Percentiles rank a stretch among this genome's conserved stretches.
phyloP scores from a whole-genome alignment of 1,140 invertebrate species.

The Cephus cinctus region DNA sequence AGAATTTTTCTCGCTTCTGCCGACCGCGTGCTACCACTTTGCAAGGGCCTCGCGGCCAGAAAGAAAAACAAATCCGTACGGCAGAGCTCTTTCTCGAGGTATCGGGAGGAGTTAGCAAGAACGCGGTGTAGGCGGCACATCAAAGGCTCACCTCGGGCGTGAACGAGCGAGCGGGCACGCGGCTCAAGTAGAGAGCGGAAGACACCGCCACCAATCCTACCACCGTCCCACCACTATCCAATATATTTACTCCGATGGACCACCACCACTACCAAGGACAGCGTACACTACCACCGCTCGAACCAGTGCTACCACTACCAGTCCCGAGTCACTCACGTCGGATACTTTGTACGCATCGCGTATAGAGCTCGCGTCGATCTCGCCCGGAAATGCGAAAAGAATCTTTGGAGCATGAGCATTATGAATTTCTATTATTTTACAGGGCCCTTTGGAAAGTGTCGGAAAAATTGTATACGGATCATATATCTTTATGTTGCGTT shows the following conservation, averaged over 20 bases:
- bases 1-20: too few species aligned
- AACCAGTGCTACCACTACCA: conserved; percentile 16
- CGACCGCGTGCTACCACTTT: neutral
- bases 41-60: neutral
- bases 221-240: conserved; percentile 29
- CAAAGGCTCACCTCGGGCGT: conserved; percentile 53
- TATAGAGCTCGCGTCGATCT: conserved; percentile 12
- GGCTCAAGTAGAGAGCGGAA: conserved; percentile 52
- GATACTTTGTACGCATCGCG: neutral
- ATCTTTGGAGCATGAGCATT: too few species aligned
- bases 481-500: too few species aligned
- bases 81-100: too few species aligned
- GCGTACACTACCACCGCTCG: conserved; percentile 12
- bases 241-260: conserved; percentile 50
- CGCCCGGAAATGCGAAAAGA: too few species aligned
- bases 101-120: conserved; percentile 44
- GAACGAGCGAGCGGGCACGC: conserved; percentile 52
- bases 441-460: too few species aligned
- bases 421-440: too few species aligned
- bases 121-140: conserved; percentile 50
- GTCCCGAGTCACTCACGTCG: neutral
- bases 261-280: conserved; percentile 37
- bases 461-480: too few species aligned
- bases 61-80: neutral
- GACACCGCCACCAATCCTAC: conserved; percentile 51